These are phyloP conservation scores for Neocloeon triangulifer DNA, from an alignment of 1,140 invertebrate genomes.

Conservation along the genomic window DNA sequence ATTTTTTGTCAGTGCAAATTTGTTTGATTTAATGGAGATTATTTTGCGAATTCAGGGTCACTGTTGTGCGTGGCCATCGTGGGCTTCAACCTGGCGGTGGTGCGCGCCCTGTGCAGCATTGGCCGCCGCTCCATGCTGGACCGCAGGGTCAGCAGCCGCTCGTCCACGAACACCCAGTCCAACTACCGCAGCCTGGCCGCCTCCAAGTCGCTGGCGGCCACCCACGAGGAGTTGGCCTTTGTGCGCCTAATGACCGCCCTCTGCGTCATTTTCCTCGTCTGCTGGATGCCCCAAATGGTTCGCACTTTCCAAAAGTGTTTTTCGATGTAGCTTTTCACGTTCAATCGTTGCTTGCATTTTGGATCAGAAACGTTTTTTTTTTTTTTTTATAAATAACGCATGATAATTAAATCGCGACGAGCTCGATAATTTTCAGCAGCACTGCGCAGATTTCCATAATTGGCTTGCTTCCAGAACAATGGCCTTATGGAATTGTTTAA, in stretches of 20 bases:
- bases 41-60: too few species aligned
- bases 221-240: conserved; percentile 58
- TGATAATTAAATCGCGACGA: too few species aligned
- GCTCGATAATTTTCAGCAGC: too few species aligned
- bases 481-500: too few species aligned
- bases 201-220: conserved; percentile 17
- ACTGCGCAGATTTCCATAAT: too few species aligned
- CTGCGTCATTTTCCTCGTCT: conserved; percentile 56
- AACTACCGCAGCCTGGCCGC: conserved; percentile 8
- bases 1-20: too few species aligned
- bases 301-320: conserved; percentile 11
- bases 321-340: too few species aligned
- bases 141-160: conserved; percentile 23
- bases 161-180: conserved; percentile 15
- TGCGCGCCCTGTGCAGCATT: conserved; percentile 43
- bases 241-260: conserved; percentile 60
- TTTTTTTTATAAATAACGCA: too few species aligned
- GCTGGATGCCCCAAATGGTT: conserved; percentile 75
- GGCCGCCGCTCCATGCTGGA: conserved; percentile 21
- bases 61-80: conserved; percentile 50
- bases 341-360: too few species aligned
- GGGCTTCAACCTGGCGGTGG: conserved; percentile 60
- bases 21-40: too few species aligned
- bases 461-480: too few species aligned
- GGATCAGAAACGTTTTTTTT: too few species aligned